phyloP scores from a whole-genome alignment of 2,888 invertebrate species.

The Chirona hameri region DNA sequence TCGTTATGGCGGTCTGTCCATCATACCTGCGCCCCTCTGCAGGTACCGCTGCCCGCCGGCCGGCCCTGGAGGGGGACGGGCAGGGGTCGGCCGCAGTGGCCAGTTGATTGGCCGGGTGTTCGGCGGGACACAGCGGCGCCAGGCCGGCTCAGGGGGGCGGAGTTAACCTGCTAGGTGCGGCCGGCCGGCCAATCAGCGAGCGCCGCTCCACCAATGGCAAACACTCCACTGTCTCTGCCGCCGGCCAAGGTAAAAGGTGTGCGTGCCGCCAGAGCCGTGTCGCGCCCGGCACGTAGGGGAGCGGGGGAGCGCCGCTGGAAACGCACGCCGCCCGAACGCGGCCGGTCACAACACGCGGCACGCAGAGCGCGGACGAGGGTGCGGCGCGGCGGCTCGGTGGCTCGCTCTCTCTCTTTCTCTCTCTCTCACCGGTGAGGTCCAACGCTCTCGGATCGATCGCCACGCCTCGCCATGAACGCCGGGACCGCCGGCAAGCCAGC shows the following conservation, averaged over 20 bases:
- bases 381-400: background rate
- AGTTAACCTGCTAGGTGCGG: constrained; percentile 28
- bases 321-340: background rate
- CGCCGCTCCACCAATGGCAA: constrained; percentile 12
- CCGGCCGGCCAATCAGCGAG: constrained; percentile 2
- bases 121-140: constrained; percentile 12
- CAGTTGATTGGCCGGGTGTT: constrained; percentile 3
- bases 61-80: too few relatives aligned
- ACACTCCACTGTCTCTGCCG: constrained; percentile 12
- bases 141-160: constrained; percentile 8
- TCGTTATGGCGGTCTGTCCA: too few relatives aligned
- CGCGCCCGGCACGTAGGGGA: background rate
- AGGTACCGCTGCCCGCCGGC: too few relatives aligned
- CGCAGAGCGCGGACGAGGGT: background rate
- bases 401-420: too few relatives aligned
- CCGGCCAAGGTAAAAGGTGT: constrained; percentile 13
- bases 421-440: background rate
- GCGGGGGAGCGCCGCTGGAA: background rate
- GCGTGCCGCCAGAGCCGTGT: background rate
- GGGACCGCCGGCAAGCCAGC: background rate
- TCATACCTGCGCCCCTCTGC: too few relatives aligned
- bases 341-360: background rate
- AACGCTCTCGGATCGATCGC: background rate
- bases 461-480: background rate
- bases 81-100: background rate